Conservation (phyloP, 2,113 vertebrate species). For the Labrus mixtus region DNA sequence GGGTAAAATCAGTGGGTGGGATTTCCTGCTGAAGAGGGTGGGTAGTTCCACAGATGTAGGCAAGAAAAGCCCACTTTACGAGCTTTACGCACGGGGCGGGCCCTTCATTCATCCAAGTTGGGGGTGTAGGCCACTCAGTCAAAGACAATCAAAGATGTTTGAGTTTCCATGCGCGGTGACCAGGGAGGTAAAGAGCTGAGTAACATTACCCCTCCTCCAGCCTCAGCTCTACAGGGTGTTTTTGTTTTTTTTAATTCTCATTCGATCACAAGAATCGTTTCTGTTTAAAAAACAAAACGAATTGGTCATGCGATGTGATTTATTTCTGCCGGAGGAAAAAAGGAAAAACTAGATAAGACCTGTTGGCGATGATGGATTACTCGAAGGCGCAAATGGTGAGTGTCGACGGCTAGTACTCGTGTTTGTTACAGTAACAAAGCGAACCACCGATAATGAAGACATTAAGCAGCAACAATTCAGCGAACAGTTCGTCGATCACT, state of each 20-base stretch:
- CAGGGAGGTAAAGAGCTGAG: conserved; percentile 74
- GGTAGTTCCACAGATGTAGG: conserved; percentile 29
- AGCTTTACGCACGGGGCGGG: conserved; percentile 78
- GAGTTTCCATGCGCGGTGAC: conserved; percentile 81
- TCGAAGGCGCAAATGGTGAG: conserved; percentile 87
- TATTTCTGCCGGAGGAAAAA: conserved; percentile 43
- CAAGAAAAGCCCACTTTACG: conserved; percentile 49
- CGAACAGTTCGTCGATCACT: no score
- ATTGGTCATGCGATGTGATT: conserved; percentile 71
- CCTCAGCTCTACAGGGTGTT: conserved; percentile 49
- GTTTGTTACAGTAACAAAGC: conserved; percentile 79
- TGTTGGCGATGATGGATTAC: conserved; percentile 83
- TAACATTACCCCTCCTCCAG: conserved; percentile 75
- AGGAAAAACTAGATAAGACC: conserved; percentile 55
- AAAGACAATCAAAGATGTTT: conserved; percentile 82
- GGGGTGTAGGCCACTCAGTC: conserved; percentile 71
- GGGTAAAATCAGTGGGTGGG: conserved; percentile 38
- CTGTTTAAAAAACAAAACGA: not conserved
- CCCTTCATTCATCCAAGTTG: conserved; percentile 74
- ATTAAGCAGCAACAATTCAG: not conserved
- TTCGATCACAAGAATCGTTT: conserved; percentile 20
- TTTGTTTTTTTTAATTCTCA: conserved; percentile 55
- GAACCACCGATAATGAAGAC: conserved; percentile 24
- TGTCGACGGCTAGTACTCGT: conserved; percentile 69
- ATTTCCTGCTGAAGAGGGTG: conserved; percentile 49